Evolutionary conservation across 2,888 invertebrate species (phyloP).

Genomic region (Polydrusus cervinus): DNA sequence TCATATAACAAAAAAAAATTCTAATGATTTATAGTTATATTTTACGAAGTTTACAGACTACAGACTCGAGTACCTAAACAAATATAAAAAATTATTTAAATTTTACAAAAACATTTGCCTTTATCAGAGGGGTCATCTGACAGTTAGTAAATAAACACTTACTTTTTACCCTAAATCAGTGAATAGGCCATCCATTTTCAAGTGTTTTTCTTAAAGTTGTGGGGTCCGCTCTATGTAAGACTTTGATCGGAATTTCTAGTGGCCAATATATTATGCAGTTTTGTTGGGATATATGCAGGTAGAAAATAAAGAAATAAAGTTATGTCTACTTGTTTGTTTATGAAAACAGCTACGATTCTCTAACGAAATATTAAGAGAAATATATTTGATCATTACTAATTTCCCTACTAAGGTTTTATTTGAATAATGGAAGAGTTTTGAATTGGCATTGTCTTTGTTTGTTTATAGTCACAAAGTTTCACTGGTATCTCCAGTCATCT

Average conservation of each 20-base stretch:
- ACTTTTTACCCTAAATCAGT: constrained; percentile 43
- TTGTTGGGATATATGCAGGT: constrained; percentile 15
- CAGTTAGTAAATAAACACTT: constrained; percentile 43
- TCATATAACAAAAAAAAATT: too few relatives aligned
- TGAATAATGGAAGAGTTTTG: too few relatives aligned
- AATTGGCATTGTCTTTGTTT: too few relatives aligned
- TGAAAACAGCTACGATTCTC: not conserved
- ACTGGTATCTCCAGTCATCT: too few relatives aligned
- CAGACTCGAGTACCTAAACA: constrained; percentile 11
- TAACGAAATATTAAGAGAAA: too few relatives aligned
- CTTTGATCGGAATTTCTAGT: constrained; percentile 23
- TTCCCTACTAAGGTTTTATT: too few relatives aligned
- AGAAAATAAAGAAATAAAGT: constrained; percentile 12
- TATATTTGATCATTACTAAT: too few relatives aligned
- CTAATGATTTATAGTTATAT: too few relatives aligned
- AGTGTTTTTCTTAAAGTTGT: constrained; percentile 51
- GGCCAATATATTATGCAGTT: constrained; percentile 23
- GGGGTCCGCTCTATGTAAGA: constrained; percentile 43
- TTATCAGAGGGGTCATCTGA: constrained; percentile 38
- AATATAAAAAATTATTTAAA: constrained; percentile 39
- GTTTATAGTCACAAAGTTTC: too few relatives aligned
- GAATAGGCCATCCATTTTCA: constrained; percentile 36
- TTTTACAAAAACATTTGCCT: constrained; percentile 33
- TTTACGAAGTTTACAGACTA: not conserved
- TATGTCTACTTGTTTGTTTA: not conserved